Conservation (phyloP, 2,797 vertebrate species). For the Urosaurus nigricauda region DNA sequence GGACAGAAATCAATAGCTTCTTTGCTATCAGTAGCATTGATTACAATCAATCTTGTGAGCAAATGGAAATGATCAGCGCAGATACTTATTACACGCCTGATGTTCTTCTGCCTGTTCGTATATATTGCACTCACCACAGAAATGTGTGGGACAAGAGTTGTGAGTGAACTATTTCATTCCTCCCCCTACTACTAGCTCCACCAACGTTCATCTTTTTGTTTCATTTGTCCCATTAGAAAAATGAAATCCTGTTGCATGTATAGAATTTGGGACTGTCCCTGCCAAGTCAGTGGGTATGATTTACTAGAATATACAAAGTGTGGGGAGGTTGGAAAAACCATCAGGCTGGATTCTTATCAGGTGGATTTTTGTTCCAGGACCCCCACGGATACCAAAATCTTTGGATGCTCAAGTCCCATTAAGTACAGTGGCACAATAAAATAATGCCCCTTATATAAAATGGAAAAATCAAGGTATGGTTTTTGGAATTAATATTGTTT, state of each 20-base stretch:
- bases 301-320: not conserved
- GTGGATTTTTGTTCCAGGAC: too few species aligned
- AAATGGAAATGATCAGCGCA: not conserved
- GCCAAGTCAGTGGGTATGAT: not conserved
- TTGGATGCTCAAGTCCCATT: too few species aligned
- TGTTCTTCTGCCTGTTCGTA: not conserved
- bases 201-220: not conserved
- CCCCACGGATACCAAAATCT: too few species aligned
- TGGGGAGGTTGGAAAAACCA: not conserved
- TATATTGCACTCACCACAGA: not conserved
- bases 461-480: too few species aligned
- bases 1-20: constrained; percentile 58
- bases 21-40: constrained; percentile 50
- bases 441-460: too few species aligned
- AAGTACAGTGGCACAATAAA: too few species aligned
- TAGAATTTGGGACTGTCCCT: not conserved
- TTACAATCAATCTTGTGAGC: constrained; percentile 53
- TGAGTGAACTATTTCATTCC: rapidly evolving
- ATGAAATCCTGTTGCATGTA: not conserved
- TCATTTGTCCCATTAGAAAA: not conserved
- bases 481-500: too few species aligned
- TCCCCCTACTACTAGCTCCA: not conserved
- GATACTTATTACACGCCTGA: not conserved
- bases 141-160: not conserved
- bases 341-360: not conserved